These are phyloP conservation scores for Hoplostethus atlanticus DNA, from an alignment of 2,797 vertebrate species.

Conservation along the genomic window DNA sequence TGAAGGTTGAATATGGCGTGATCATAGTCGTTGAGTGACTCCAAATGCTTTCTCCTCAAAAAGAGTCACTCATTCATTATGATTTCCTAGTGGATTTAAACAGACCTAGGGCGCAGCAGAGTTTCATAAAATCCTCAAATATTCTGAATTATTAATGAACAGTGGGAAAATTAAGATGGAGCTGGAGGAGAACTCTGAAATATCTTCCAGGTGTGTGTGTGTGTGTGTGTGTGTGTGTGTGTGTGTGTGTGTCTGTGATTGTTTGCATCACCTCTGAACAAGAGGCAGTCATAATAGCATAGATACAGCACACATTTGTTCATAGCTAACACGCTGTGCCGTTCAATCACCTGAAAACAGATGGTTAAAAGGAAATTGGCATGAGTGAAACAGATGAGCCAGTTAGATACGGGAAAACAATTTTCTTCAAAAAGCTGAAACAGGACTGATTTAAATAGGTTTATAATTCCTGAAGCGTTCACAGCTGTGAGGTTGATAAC, in stretches of 20 bases:
- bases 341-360: constrained; percentile 52
- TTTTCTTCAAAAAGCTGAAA: constrained; percentile 17
- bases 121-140: constrained; percentile 69
- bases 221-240: constrained; percentile 3
- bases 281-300: constrained; percentile 14
- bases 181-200: constrained; percentile 15
- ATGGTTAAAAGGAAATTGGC: constrained; percentile 18
- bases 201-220: constrained; percentile 22
- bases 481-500: no score
- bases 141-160: constrained; percentile 74
- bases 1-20: no score
- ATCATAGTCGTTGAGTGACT: background rate
- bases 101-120: constrained; percentile 43
- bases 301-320: constrained; percentile 3
- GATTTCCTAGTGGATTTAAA: constrained; percentile 48
- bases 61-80: constrained; percentile 23
- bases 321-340: constrained; percentile 17
- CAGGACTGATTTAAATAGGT: background rate
- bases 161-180: constrained; percentile 23
- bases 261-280: constrained; percentile 9
- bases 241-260: background rate
- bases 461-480: no score
- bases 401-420: constrained; percentile 24
- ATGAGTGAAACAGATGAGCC: constrained; percentile 22
- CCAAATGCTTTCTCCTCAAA: constrained; percentile 15